Evolutionary conservation across 2,888 invertebrate genomes (phyloP).

Genomic region (Sthenelais limicola): DNA sequence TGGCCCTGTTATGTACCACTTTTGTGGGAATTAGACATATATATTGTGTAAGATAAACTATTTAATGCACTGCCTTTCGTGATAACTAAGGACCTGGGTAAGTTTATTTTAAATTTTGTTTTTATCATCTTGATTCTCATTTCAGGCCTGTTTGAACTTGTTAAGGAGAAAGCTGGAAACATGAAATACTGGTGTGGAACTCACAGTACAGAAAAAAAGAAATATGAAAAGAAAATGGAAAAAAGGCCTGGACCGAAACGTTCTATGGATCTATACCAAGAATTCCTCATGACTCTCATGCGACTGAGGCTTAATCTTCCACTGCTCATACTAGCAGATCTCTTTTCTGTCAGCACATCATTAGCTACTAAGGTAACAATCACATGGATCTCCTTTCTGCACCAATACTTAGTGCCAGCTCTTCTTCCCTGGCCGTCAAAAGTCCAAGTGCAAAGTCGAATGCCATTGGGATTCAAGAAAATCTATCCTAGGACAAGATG

Average conservation of each 20-base stretch:
- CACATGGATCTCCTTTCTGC: neutral
- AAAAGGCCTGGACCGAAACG: neutral
- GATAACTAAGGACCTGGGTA: too few species aligned
- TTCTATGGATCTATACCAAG: neutral
- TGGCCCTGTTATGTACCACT: too few species aligned
- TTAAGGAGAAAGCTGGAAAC: neutral
- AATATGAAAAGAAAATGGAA: neutral
- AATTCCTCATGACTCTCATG: neutral
- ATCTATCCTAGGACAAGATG: neutral
- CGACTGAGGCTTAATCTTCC: neutral
- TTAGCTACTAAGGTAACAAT: neutral
- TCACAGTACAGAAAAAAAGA: neutral
- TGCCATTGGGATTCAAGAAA: neutral
- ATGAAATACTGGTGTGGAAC: neutral
- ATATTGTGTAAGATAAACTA: too few species aligned
- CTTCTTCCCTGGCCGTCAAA: neutral
- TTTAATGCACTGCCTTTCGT: too few species aligned
- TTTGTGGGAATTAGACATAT: too few species aligned
- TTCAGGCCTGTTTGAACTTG: neutral
- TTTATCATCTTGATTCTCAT: too few species aligned
- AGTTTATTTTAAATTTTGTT: too few species aligned
- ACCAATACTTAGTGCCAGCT: neutral
- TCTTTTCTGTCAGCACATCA: neutral
- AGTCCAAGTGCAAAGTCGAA: neutral
- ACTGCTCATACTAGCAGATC: neutral